Conservation (phyloP, 2,888 invertebrate species). For the Caenorhabditis wallacei region DNA sequence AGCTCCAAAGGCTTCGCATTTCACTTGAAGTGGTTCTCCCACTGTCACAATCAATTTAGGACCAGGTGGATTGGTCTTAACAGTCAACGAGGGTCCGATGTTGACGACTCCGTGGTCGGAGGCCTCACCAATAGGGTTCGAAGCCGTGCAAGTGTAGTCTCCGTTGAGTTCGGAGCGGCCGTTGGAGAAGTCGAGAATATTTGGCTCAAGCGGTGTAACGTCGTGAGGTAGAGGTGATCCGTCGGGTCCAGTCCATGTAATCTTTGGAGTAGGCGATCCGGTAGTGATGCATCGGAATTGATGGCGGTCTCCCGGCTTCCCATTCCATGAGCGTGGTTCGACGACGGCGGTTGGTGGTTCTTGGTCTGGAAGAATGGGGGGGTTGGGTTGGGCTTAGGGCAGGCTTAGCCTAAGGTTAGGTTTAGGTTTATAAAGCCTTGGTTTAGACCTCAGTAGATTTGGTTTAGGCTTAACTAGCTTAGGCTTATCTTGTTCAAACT, state of each 20-base stretch:
- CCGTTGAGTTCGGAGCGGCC: slow-evolving; percentile 76
- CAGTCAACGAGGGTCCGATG: slow-evolving; percentile 76
- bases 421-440: no score
- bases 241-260: slow-evolving; percentile 81
- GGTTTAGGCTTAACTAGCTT: no score
- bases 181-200: slow-evolving; percentile 77
- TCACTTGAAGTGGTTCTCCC: slow-evolving; percentile 80
- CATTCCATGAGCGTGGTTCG: slow-evolving; percentile 82
- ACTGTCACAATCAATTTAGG: slow-evolving; percentile 80
- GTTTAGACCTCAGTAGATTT: no score
- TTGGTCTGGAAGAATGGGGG: slow-evolving; percentile 74
- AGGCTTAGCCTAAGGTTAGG: background rate
- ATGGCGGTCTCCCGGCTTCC: slow-evolving; percentile 81
- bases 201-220: slow-evolving; percentile 81
- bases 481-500: no score
- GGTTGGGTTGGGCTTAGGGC: background rate
- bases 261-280: slow-evolving; percentile 79
- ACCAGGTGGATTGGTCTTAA: slow-evolving; percentile 79
- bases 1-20: slow-evolving; percentile 81
- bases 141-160: slow-evolving; percentile 81
- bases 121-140: slow-evolving; percentile 76
- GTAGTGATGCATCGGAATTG: slow-evolving; percentile 81
- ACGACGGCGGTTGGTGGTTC: slow-evolving; percentile 82
- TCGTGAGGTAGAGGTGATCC: slow-evolving; percentile 81
- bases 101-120: slow-evolving; percentile 80